Conservation (phyloP, 92 coral and sea anemone genomes). For the Siderastrea siderea region DNA sequence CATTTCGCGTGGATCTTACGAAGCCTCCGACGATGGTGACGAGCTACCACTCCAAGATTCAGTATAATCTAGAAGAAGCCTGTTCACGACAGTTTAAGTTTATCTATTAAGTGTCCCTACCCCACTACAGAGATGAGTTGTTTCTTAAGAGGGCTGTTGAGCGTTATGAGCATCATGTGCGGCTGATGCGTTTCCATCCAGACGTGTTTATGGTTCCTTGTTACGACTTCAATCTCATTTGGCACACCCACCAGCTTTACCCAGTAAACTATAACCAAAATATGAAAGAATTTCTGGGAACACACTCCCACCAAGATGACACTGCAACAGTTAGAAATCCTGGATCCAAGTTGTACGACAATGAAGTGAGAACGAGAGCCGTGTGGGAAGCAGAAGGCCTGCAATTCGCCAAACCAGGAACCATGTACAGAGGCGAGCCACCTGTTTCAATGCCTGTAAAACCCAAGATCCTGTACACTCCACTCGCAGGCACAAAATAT, state of each 20-base stretch:
- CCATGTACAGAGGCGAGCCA: constrained; percentile 36
- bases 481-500: constrained; percentile 26
- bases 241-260: constrained; percentile 82
- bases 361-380: constrained; percentile 48
- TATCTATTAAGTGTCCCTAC: constrained; percentile 72
- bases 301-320: constrained; percentile 68
- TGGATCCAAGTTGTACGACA: constrained; percentile 62
- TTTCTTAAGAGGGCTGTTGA: constrained; percentile 65
- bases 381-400: constrained; percentile 47
- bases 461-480: constrained; percentile 16
- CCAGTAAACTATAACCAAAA: constrained; percentile 68
- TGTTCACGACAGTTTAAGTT: constrained; percentile 52
- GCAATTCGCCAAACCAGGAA: constrained; percentile 31
- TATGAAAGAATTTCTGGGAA: constrained; percentile 54
- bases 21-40: constrained; percentile 5
- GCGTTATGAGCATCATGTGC: constrained; percentile 72
- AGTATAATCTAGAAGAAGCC: constrained; percentile 44
- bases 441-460: constrained; percentile 35
- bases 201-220: constrained; percentile 76
- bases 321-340: constrained; percentile 45
- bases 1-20: constrained; percentile 24
- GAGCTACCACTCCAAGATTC: constrained; percentile 31
- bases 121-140: constrained; percentile 65
- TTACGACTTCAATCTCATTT: constrained; percentile 81
- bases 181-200: constrained; percentile 64